Evolutionary conservation across 2,888 invertebrate species (phyloP), one percentile per base, ranked within the genome.

Genomic region (Empis livida): DNA sequence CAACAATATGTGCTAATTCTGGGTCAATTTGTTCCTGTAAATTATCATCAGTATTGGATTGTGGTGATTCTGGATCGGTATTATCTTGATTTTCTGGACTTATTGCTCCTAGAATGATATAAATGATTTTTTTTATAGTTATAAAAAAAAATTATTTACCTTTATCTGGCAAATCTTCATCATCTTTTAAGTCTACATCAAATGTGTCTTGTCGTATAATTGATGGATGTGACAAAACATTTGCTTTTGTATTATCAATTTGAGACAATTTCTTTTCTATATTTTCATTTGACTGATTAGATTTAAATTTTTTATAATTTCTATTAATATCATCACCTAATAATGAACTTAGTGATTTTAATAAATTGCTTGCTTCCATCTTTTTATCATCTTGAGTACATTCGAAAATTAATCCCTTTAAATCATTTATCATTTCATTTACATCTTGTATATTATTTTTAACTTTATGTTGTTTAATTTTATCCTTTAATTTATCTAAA

Each of bases 121-220:
- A 5, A 20, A n/a, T 20, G 3, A 20, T 20, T 3, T 20, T 5
- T 5, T 20, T 20, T 20, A 20, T 20, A 20, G n/a, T 20, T 20
- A 20, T 20, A 5, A 32, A 32, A 32, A 13, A 13, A 3, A 13
- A 13, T 32, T 32, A n/a, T 32, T 32, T 10, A 35, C n/a, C 35
- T 5, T 6, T n/a, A 35, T 35, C 35, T n/a, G 35, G 35, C 8
- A 35, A 13, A 35, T 48, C 43, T 17, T 46, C 47, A 13, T 50
- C 48, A 23, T 54, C 54, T 44, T 57, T 48, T 5, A 56, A 16
- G 14, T 61, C 61, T 10, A 60, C 46, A 43, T 61, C 57, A 45
- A 62, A 62, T 1, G 61, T 62, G 6, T 57, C 58, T 45, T 62
- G 59, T 2, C 62, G 54, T 10, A 55, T 47, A 30, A 61, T 57